phyloP scores from a whole-genome alignment of 2,797 vertebrate genomes.

The Cossypha heuglini region DNA sequence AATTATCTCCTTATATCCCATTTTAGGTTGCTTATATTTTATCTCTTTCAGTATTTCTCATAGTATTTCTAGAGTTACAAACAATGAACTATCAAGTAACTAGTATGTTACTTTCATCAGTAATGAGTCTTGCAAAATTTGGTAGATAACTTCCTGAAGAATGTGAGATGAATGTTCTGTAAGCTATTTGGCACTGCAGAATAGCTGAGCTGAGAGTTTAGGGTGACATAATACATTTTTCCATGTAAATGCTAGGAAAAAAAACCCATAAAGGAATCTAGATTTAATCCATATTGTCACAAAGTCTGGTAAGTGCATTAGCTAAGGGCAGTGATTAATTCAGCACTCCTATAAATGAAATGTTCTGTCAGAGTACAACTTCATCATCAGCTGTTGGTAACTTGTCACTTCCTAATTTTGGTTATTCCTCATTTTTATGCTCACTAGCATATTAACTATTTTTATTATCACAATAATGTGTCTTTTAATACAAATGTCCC shows the following conservation, averaged over 20 bases:
- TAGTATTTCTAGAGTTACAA: neutral
- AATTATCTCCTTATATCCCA: neutral
- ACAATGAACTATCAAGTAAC: neutral
- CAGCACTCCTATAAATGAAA: slow-evolving; percentile 17
- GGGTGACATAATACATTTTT: slow-evolving; percentile 56
- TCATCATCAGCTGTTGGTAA: neutral
- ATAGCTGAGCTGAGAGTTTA: slow-evolving; percentile 1
- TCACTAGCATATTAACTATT: neutral
- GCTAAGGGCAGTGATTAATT: slow-evolving; percentile 27
- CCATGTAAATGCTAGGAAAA: slow-evolving; percentile 29
- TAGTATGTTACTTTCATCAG: neutral
- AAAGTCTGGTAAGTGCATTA: slow-evolving; percentile 55
- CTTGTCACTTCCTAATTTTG: neutral
- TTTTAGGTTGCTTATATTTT: neutral
- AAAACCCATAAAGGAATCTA: slow-evolving; percentile 34
- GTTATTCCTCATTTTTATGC: neutral
- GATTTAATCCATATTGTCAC: slow-evolving; percentile 12
- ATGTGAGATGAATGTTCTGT: neutral
- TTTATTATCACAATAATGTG: neutral
- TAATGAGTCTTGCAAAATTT: neutral
- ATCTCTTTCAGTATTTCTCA: neutral
- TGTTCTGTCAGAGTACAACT: neutral
- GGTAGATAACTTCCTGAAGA: neutral
- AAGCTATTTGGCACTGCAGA: neutral
- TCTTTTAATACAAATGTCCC: neutral